Conservation (phyloP, 2,888 invertebrate species). For the Matsumyia berberina region DNA sequence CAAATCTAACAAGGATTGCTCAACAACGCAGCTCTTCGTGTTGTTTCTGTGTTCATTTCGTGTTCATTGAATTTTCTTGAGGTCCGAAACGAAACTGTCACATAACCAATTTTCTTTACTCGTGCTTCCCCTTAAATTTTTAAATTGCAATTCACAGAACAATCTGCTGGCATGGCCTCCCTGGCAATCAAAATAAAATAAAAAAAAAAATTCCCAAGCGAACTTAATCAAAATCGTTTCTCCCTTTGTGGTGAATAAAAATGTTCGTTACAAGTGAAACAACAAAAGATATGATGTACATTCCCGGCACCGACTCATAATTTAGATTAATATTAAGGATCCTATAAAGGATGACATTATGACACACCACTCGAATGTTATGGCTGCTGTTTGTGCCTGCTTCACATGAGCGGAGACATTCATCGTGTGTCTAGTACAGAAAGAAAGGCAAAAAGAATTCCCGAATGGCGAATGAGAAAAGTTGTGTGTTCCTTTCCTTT, state of each 20-base stretch:
- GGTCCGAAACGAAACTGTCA: too few relatives aligned
- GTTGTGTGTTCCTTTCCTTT: slow-evolving; percentile 8
- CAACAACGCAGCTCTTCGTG: too few relatives aligned
- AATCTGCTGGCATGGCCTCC: background rate
- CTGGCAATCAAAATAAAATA: slow-evolving; percentile 3
- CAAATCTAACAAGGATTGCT: too few relatives aligned
- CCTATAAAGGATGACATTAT: slow-evolving; percentile 35
- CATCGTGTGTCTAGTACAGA: background rate
- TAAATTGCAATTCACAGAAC: too few relatives aligned
- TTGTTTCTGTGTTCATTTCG: too few relatives aligned
- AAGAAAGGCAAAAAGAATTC: slow-evolving; percentile 12
- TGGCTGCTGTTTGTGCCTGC: slow-evolving; percentile 27
- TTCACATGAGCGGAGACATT: slow-evolving; percentile 31
- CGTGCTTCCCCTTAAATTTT: too few relatives aligned
- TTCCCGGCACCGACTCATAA: slow-evolving; percentile 35
- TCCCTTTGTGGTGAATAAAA: slow-evolving; percentile 5
- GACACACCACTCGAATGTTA: slow-evolving; percentile 51
- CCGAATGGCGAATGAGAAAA: slow-evolving; percentile 55
- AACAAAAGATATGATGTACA: slow-evolving; percentile 20
- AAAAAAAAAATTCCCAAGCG: background rate
- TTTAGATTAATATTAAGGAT: slow-evolving; percentile 27
- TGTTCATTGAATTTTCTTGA: too few relatives aligned
- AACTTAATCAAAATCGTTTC: slow-evolving; percentile 16
- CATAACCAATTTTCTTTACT: too few relatives aligned
- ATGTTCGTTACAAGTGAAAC: background rate